A percentile compares a stretch with the other conserved stretches of the same genome.
phyloP scores from a whole-genome alignment of 2,888 invertebrate genomes.

The Coleophora deauratella region DNA sequence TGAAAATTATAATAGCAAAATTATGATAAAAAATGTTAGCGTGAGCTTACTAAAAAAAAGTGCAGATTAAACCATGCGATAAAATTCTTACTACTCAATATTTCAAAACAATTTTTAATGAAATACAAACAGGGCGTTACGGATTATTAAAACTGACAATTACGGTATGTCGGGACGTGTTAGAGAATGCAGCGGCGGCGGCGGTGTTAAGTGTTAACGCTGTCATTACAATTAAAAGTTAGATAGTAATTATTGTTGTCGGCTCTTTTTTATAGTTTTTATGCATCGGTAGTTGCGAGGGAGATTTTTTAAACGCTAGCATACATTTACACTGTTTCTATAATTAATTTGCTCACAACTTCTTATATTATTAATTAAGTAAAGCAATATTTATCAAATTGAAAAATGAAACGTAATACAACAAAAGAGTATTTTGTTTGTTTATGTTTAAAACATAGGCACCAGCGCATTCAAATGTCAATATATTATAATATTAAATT shows the following conservation, averaged over 20 bases:
- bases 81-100: not conserved
- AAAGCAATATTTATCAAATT: too few species aligned
- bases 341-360: too few species aligned
- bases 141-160: constrained; percentile 34
- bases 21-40: too few species aligned
- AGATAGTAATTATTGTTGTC: constrained; percentile 2
- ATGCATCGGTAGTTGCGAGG: too few species aligned
- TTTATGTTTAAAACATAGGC: too few species aligned
- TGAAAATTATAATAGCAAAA: not conserved
- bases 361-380: too few species aligned
- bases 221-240: constrained; percentile 27
- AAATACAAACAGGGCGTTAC: constrained; percentile 27
- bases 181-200: constrained; percentile 16
- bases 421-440: too few species aligned
- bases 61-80: not conserved
- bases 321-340: too few species aligned
- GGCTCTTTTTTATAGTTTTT: constrained; percentile 6
- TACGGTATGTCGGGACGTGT: constrained; percentile 37
- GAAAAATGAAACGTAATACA: too few species aligned
- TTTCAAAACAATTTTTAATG: constrained; percentile 5
- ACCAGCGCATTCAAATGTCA: too few species aligned
- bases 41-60: not conserved
- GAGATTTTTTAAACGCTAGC: too few species aligned
- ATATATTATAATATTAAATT: too few species aligned
- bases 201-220: constrained; percentile 10